A percentile compares a stretch with the other conserved stretches of the same genome.
Evolutionary conservation across 2,113 vertebrate genomes (phyloP).

Genomic region (Psilopsiagon aurifrons): DNA sequence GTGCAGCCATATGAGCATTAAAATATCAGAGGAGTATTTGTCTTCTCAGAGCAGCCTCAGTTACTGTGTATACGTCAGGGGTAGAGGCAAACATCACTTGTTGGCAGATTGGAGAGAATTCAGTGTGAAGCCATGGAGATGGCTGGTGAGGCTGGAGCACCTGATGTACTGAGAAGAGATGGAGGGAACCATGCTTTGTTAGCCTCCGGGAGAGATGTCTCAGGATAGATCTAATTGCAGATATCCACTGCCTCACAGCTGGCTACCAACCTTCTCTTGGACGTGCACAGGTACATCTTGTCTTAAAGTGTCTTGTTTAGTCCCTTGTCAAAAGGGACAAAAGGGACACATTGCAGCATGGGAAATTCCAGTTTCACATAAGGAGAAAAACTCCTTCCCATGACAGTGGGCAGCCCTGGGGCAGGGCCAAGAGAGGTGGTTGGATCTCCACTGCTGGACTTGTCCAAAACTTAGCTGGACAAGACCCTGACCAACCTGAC

Average conservation of each 20-base stretch:
- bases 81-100: background rate
- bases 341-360: background rate
- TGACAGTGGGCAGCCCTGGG: background rate
- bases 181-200: background rate
- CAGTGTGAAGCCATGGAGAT: fast-evolving
- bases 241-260: background rate
- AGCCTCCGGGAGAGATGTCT: background rate
- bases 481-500: background rate
- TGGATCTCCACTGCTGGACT: background rate
- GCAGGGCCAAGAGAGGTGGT: background rate
- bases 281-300: background rate
- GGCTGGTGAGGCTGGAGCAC: background rate
- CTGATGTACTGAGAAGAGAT: background rate
- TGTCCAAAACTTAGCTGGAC: background rate
- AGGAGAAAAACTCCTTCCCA: background rate
- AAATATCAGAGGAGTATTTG: background rate
- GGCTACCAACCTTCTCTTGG: background rate
- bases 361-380: background rate
- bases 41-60: background rate
- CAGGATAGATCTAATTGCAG: background rate
- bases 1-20: background rate
- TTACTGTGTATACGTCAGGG: background rate
- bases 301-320: background rate
- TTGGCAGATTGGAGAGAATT: background rate
- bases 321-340: background rate